Conservation (phyloP, 2,113 vertebrate genomes). For the Neotoma lepida region DNA sequence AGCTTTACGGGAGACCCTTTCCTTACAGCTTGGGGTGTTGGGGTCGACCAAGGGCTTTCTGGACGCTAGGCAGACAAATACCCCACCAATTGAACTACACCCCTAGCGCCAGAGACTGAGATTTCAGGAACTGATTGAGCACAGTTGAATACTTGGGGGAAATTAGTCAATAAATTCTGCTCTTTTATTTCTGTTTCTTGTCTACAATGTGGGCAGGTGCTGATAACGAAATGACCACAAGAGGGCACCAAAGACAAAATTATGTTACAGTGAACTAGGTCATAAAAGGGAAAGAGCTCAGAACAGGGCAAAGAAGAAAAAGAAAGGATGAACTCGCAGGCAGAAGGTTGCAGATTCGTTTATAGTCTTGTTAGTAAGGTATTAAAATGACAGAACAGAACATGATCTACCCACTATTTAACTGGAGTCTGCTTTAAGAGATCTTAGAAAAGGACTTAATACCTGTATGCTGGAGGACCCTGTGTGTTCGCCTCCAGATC, state of each 20-base stretch:
- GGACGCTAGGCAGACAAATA: neutral
- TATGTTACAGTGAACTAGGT: conserved; percentile 29
- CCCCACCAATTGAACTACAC: neutral
- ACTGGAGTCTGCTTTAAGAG: conserved; percentile 20
- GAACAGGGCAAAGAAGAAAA: conserved; percentile 32
- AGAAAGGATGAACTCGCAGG: conserved; percentile 1
- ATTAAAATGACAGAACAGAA: conserved; percentile 59
- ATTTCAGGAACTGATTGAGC: conserved; percentile 37
- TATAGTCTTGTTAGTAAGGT: conserved; percentile 42
- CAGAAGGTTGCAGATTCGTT: neutral
- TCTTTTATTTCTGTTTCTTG: neutral
- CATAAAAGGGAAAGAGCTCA: conserved; percentile 11
- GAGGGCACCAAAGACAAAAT: conserved; percentile 81
- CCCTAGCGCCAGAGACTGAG: neutral
- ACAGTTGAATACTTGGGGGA: neutral
- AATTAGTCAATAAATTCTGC: neutral
- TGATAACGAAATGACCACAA: conserved; percentile 52
- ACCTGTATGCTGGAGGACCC: neutral
- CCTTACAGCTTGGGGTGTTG: neutral
- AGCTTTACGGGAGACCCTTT: conserved; percentile 30
- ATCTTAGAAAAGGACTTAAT: conserved; percentile 37
- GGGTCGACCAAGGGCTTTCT: neutral
- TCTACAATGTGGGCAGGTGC: neutral
- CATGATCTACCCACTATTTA: neutral
- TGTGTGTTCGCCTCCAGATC: conserved; percentile 27